phyloP scores from a whole-genome alignment of 2,113 vertebrate genomes.

The Sinosuthora webbiana region DNA sequence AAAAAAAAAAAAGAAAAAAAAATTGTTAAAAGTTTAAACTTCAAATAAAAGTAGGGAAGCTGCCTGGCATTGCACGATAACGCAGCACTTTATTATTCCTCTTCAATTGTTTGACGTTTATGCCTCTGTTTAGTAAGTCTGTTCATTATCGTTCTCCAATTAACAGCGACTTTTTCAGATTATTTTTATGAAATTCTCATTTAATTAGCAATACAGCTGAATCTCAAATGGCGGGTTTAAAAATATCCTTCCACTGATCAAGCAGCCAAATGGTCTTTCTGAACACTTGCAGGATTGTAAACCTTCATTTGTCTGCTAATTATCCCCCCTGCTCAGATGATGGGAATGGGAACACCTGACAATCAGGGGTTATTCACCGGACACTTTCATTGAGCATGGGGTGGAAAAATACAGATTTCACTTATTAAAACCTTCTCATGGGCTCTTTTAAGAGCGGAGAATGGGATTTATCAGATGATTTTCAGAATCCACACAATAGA shows the following conservation, averaged over 20 bases:
- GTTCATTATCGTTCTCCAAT: constrained; percentile 49
- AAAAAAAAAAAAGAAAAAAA: not conserved
- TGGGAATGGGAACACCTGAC: constrained; percentile 63
- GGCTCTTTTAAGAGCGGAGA: constrained; percentile 43
- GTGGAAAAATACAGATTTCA: constrained; percentile 55
- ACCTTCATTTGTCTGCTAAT: constrained; percentile 57
- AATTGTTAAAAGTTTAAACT: not conserved
- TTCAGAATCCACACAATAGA: constrained; percentile 53
- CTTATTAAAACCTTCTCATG: constrained; percentile 33
- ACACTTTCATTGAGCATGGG: not conserved
- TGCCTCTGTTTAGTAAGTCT: constrained; percentile 41
- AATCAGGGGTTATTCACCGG: constrained; percentile 61
- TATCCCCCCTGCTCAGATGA: constrained; percentile 40
- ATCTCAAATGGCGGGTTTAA: constrained; percentile 65
- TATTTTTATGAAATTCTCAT: constrained; percentile 55
- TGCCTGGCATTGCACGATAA: constrained; percentile 39
- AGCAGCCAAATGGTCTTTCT: constrained; percentile 62
- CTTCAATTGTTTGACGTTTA: constrained; percentile 27
- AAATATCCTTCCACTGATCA: constrained; percentile 49
- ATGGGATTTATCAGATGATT: constrained; percentile 55
- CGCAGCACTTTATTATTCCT: constrained; percentile 28
- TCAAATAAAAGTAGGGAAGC: constrained; percentile 19
- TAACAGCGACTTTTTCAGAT: constrained; percentile 47
- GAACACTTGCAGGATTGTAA: constrained; percentile 41
- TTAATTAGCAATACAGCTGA: constrained; percentile 58